Evolutionary conservation across 2,888 invertebrate genomes (phyloP).

Genomic region (Pyralis farinalis): DNA sequence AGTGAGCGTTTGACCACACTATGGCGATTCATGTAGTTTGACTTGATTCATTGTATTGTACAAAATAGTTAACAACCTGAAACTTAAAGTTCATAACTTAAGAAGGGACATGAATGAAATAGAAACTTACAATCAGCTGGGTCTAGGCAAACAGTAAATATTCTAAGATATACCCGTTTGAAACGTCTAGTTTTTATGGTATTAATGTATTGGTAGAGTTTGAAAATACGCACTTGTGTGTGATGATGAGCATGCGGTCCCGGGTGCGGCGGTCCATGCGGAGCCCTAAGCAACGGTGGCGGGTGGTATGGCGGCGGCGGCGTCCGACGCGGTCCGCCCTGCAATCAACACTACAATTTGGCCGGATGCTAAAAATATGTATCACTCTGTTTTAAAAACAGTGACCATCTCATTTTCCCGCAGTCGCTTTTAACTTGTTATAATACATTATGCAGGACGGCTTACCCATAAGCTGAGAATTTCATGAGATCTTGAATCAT

Average conservation of each 20-base stretch:
- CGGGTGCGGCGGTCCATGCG: conserved; percentile 44
- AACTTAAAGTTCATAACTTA: too few species aligned
- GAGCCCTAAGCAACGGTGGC: conserved; percentile 66
- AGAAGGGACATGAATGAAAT: too few species aligned
- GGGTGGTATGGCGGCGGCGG: conserved; percentile 90
- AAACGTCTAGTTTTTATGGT: too few species aligned
- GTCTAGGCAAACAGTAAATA: too few species aligned
- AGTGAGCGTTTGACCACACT: too few species aligned
- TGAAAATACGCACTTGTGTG: conserved; percentile 48
- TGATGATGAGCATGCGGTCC: conserved; percentile 50
- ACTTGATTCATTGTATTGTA: too few species aligned
- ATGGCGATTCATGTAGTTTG: too few species aligned
- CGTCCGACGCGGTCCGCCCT: conserved; percentile 84
- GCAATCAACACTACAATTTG: conserved; percentile 36
- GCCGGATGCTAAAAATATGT: neutral
- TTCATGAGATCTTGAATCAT: conserved; percentile 26
- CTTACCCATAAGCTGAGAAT: conserved; percentile 25
- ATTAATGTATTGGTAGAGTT: too few species aligned
- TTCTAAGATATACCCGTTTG: too few species aligned
- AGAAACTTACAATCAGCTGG: too few species aligned
- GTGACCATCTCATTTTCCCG: neutral
- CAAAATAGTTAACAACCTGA: too few species aligned
- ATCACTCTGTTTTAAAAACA: neutral
- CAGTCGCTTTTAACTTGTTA: conserved; percentile 7
- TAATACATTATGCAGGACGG: conserved; percentile 29